These are phyloP conservation scores for Eugnorisma glareosa DNA, from an alignment of 2,888 invertebrate species.

Conservation along the genomic window DNA sequence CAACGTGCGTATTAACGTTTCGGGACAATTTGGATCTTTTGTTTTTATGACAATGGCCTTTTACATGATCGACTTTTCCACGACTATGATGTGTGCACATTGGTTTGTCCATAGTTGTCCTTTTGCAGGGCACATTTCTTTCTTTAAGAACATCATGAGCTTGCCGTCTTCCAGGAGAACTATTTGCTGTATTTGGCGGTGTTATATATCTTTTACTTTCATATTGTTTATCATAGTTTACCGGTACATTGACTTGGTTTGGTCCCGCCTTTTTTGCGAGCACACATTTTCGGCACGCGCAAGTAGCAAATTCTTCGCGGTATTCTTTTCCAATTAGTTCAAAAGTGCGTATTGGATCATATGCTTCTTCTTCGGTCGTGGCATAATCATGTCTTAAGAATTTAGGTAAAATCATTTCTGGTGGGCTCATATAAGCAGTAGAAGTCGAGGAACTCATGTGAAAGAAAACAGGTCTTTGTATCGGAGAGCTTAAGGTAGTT, in stretches of 20 bases:
- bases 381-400: slow-evolving; percentile 74
- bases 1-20: slow-evolving; percentile 41
- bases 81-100: slow-evolving; percentile 67
- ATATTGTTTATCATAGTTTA: slow-evolving; percentile 49
- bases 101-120: slow-evolving; percentile 36
- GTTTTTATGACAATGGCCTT: slow-evolving; percentile 61
- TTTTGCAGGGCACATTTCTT: slow-evolving; percentile 37
- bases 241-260: slow-evolving; percentile 48
- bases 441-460: slow-evolving; percentile 89
- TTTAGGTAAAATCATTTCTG: slow-evolving; percentile 84
- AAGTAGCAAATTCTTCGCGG: slow-evolving; percentile 64
- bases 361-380: slow-evolving; percentile 70
- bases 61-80: slow-evolving; percentile 44
- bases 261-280: slow-evolving; percentile 57
- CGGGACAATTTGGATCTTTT: slow-evolving; percentile 61
- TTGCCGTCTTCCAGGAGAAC: slow-evolving; percentile 50
- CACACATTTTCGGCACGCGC: slow-evolving; percentile 73
- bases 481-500: slow-evolving; percentile 80
- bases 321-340: slow-evolving; percentile 61
- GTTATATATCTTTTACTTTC: slow-evolving; percentile 62
- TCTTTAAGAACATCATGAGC: slow-evolving; percentile 41
- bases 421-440: slow-evolving; percentile 89
- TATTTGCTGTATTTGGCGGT: slow-evolving; percentile 78
- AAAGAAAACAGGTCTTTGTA: slow-evolving; percentile 78
- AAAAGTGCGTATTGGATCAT: slow-evolving; percentile 65